phyloP scores from a whole-genome alignment of 1,140 invertebrate genomes.

The Episyrphus balteatus region DNA sequence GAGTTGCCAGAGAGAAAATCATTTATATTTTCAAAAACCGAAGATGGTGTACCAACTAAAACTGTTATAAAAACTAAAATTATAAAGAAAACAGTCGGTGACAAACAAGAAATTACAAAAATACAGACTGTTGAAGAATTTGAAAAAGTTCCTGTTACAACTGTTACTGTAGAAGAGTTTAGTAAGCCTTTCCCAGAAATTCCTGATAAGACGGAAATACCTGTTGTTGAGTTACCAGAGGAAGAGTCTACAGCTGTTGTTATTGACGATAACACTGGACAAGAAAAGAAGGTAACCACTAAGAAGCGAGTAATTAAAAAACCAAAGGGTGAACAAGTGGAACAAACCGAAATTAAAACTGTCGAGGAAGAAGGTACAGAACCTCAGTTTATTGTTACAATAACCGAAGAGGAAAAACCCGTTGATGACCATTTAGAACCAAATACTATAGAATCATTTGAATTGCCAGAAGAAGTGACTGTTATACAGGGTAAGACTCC shows the following conservation, averaged over 20 bases:
- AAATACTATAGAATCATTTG: slow-evolving; percentile 12
- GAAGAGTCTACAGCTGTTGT: slow-evolving; percentile 9
- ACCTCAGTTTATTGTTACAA: slow-evolving; percentile 16
- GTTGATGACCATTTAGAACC: slow-evolving; percentile 2
- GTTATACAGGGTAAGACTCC: slow-evolving; percentile 31
- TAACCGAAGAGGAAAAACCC: slow-evolving; percentile 15
- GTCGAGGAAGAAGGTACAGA: slow-evolving; percentile 21
- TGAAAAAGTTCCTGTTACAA: slow-evolving; percentile 34
- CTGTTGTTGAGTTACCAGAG: slow-evolving; percentile 20
- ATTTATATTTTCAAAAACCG: slow-evolving; percentile 27
- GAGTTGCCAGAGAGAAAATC: slow-evolving; percentile 27
- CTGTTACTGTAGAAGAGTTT: slow-evolving; percentile 29
- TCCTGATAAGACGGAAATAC: slow-evolving; percentile 26
- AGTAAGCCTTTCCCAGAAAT: slow-evolving; percentile 23
- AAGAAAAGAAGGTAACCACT: slow-evolving; percentile 10
- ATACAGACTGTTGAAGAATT: slow-evolving; percentile 37
- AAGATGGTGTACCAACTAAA: slow-evolving; percentile 33
- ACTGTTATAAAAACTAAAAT: slow-evolving; percentile 38
- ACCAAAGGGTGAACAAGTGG: slow-evolving; percentile 14
- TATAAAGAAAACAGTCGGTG: slow-evolving; percentile 33
- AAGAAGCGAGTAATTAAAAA: slow-evolving; percentile 19
- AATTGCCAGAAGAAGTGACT: slow-evolving; percentile 33
- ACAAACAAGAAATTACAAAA: slow-evolving; percentile 38
- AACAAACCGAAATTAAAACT: slow-evolving; percentile 20
- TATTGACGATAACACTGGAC: slow-evolving; percentile 6